These are phyloP conservation scores for Linnaemya tessellans DNA, from an alignment of 2,888 invertebrate species.

Conservation along the genomic window DNA sequence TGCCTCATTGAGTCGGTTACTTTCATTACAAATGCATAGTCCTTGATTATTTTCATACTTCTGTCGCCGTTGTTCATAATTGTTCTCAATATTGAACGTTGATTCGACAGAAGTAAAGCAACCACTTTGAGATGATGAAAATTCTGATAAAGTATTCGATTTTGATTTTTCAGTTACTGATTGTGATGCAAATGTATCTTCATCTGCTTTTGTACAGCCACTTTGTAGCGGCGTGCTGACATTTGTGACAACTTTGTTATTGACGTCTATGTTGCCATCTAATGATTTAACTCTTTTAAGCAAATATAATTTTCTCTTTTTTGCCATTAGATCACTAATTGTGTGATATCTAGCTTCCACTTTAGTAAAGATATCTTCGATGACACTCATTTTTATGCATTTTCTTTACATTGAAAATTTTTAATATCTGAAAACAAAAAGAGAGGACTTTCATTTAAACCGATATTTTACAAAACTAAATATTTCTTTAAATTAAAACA, in stretches of 20 bases:
- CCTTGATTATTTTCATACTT: slow-evolving; percentile 48
- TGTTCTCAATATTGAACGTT: neutral
- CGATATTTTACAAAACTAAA: neutral
- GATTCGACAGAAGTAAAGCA: slow-evolving; percentile 28
- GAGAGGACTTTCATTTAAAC: neutral
- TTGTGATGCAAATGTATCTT: slow-evolving; percentile 69
- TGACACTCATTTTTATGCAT: slow-evolving; percentile 60
- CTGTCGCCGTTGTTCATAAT: neutral
- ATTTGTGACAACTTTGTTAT: neutral
- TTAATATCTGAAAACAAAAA: slow-evolving; percentile 53
- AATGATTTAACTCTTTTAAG: slow-evolving; percentile 47
- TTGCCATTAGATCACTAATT: slow-evolving; percentile 59
- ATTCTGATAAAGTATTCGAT: slow-evolving; percentile 36
- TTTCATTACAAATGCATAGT: slow-evolving; percentile 54
- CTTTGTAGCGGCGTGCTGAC: slow-evolving; percentile 2
- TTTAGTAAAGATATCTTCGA: slow-evolving; percentile 39
- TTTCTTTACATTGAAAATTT: slow-evolving; percentile 40
- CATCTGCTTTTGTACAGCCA: slow-evolving; percentile 34
- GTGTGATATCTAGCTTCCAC: slow-evolving; percentile 48
- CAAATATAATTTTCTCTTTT: slow-evolving; percentile 66
- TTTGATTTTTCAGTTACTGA: slow-evolving; percentile 35
- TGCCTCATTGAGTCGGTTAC: slow-evolving; percentile 31
- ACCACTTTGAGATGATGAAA: slow-evolving; percentile 10
- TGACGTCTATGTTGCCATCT: slow-evolving; percentile 13
- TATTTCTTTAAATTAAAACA: neutral